These are phyloP conservation scores for Papilio demoleus DNA, from an alignment of 2,888 invertebrate species.

Conservation along the genomic window DNA sequence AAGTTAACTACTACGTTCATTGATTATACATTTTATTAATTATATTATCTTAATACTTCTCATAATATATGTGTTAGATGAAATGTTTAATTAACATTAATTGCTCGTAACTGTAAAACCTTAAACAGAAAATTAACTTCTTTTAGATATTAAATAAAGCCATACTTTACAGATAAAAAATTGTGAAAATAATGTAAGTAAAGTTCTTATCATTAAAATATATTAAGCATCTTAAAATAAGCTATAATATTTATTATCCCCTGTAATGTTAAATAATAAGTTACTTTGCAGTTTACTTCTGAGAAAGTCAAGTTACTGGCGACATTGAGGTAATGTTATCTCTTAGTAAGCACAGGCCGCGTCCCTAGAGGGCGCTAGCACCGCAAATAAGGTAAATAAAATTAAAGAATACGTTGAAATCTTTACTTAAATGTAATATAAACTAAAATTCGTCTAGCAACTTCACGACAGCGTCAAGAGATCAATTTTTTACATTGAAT, in stretches of 20 bases:
- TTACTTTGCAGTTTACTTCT: not conserved
- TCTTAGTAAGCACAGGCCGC: not conserved
- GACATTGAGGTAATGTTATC: not conserved
- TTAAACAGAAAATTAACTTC: too few species aligned
- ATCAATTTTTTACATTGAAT: not conserved
- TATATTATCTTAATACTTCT: too few species aligned
- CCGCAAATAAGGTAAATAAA: slow-evolving; percentile 5
- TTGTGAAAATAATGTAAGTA: too few species aligned
- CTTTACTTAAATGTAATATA: not conserved
- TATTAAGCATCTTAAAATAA: not conserved
- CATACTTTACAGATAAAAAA: too few species aligned
- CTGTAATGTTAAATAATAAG: not conserved
- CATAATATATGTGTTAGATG: too few species aligned
- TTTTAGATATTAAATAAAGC: too few species aligned
- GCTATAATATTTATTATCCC: not conserved
- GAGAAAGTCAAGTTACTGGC: not conserved
- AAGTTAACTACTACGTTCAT: not conserved
- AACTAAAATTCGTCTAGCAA: not conserved
- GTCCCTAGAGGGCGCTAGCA: not conserved
- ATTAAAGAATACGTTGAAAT: not conserved
- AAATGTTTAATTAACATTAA: too few species aligned
- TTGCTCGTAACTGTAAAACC: too few species aligned
- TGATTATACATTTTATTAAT: not conserved
- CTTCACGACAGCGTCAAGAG: not conserved
- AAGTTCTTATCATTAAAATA: too few species aligned